These are phyloP conservation scores for Apodemia duryi DNA, from an alignment of 2,888 invertebrate genomes.

Conservation along the genomic window DNA sequence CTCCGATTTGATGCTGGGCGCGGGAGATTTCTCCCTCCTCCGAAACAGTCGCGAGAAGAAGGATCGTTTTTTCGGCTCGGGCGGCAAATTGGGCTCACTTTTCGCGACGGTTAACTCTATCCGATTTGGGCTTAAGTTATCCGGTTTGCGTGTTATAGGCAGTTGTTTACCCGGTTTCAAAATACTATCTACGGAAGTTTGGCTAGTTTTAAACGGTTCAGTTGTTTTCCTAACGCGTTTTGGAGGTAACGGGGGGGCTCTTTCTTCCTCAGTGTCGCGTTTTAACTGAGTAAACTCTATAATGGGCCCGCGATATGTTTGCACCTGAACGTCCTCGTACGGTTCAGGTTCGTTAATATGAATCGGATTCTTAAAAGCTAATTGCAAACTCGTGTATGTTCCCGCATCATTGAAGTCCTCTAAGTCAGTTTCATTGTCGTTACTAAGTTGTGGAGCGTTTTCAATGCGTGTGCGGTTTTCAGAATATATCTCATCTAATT, in stretches of 20 bases:
- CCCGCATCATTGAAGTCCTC: conserved; percentile 88
- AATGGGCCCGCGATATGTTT: conserved; percentile 70
- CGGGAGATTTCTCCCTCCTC: conserved; percentile 65
- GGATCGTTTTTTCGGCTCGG: conserved; percentile 65
- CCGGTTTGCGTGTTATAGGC: conserved; percentile 49
- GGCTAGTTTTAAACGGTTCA: conserved; percentile 61
- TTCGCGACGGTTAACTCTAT: conserved; percentile 48
- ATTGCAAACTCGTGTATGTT: conserved; percentile 90
- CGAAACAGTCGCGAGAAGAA: conserved; percentile 71
- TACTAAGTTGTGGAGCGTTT: conserved; percentile 51
- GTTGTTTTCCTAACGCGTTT: conserved; percentile 83
- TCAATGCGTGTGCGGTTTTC: conserved; percentile 83
- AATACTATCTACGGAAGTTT: conserved; percentile 63
- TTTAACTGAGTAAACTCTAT: conserved; percentile 75
- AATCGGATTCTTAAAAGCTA: conserved; percentile 91
- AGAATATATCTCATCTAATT: conserved; percentile 89
- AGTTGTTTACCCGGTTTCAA: conserved; percentile 58
- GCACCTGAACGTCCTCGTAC: conserved; percentile 80
- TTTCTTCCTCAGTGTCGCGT: conserved; percentile 79
- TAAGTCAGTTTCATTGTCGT: conserved; percentile 64
- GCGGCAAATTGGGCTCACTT: conserved; percentile 67
- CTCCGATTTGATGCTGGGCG: conserved; percentile 60
- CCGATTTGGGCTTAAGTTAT: conserved; percentile 36
- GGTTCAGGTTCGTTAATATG: conserved; percentile 74
- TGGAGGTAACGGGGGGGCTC: conserved; percentile 88